phyloP scores from a whole-genome alignment of 2,113 vertebrate genomes.

The Rhinopithecus roxellana region DNA sequence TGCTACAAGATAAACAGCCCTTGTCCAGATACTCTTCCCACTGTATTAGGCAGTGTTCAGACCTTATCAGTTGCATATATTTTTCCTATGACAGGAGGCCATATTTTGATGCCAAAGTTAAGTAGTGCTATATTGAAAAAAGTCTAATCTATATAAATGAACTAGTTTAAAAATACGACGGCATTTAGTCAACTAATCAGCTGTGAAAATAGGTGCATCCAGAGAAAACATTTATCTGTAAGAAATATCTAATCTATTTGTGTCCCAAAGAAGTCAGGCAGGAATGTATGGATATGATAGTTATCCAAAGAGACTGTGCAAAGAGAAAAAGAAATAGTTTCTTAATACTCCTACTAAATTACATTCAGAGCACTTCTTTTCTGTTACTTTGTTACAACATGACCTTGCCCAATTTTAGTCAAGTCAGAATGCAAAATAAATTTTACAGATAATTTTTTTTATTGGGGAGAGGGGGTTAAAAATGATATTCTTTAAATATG shows the following conservation, averaged over 20 bases:
- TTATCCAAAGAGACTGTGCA: background rate
- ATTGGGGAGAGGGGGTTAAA: background rate
- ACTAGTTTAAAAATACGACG: constrained; percentile 39
- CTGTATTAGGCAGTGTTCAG: background rate
- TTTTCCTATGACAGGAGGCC: constrained; percentile 17
- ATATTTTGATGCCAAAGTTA: constrained; percentile 51
- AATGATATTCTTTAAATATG: background rate
- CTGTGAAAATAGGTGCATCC: constrained; percentile 35
- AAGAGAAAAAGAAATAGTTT: background rate
- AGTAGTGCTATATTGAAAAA: constrained; percentile 50
- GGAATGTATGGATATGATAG: background rate
- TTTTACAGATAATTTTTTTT: constrained; percentile 20
- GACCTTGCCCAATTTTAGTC: background rate
- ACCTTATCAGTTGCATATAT: background rate
- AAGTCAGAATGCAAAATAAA: background rate
- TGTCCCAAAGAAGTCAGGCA: background rate
- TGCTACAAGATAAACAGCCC: constrained; percentile 3
- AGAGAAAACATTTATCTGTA: constrained; percentile 44
- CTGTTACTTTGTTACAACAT: background rate
- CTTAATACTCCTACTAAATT: background rate
- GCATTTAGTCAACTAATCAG: constrained; percentile 55
- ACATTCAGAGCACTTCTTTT: background rate
- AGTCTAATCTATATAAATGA: constrained; percentile 51
- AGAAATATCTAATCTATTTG: constrained; percentile 48
- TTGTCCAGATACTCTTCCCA: background rate